These are phyloP conservation scores for Lagenorhynchus albirostris DNA, from an alignment of 2,113 vertebrate species.

Conservation along the genomic window DNA sequence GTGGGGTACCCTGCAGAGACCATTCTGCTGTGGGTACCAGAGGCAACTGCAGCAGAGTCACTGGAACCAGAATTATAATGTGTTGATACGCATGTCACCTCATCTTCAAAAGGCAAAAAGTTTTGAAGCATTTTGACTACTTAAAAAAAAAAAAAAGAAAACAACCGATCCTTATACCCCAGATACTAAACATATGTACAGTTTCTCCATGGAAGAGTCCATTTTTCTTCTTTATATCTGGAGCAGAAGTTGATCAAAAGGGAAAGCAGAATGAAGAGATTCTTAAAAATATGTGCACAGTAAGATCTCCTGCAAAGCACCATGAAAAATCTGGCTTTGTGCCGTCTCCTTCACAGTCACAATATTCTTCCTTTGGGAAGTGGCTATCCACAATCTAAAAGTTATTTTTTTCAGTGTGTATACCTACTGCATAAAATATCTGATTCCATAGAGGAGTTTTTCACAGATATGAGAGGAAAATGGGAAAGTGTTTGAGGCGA, in stretches of 20 bases:
- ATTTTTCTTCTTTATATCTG: neutral
- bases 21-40: neutral
- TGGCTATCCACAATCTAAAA: neutral
- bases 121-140: neutral
- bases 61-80: neutral
- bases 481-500: neutral
- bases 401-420: neutral
- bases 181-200: neutral
- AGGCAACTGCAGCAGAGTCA: neutral
- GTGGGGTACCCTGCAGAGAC: neutral
- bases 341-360: neutral
- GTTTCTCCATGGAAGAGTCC: neutral
- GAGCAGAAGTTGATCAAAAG: neutral
- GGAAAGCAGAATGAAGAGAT: neutral
- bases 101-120: neutral
- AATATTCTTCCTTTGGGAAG: neutral
- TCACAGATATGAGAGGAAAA: constrained; percentile 31
- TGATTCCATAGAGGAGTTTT: neutral
- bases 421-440: neutral
- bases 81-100: neutral
- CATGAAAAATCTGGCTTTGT: neutral
- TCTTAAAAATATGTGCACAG: neutral
- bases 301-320: neutral
- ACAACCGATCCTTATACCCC: neutral
- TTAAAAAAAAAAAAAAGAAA: neutral